Conservation (phyloP, 2,888 invertebrate genomes). For the Parochlus steinenii region DNA sequence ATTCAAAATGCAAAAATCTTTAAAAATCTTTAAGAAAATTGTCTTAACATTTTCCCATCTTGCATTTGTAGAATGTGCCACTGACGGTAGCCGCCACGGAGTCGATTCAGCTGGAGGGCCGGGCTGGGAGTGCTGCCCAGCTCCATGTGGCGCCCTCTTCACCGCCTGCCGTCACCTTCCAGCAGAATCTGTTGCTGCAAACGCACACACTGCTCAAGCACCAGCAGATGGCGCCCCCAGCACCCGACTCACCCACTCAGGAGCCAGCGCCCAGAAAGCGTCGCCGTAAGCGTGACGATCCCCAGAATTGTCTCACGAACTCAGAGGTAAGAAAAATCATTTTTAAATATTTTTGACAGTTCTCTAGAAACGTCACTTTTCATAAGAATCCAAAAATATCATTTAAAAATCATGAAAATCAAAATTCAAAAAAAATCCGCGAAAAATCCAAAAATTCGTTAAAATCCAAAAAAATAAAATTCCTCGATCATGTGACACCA, state of each 20-base stretch:
- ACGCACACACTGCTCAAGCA: slow-evolving; percentile 7
- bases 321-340: slow-evolving; percentile 23
- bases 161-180: slow-evolving; percentile 7
- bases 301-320: slow-evolving; percentile 38
- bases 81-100: slow-evolving; percentile 18
- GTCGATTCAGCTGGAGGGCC: slow-evolving; percentile 19
- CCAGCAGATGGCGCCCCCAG: slow-evolving; percentile 34
- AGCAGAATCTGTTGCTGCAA: slow-evolving; percentile 7
- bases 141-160: slow-evolving; percentile 13
- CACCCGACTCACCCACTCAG: slow-evolving; percentile 30
- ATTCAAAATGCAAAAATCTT: too few relatives aligned
- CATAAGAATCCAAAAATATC: slow-evolving; percentile 35
- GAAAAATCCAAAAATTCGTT: too few relatives aligned
- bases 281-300: slow-evolving; percentile 44
- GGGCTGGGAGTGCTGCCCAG: slow-evolving; percentile 18
- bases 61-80: slow-evolving; percentile 16
- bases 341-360: slow-evolving; percentile 37
- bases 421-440: slow-evolving; percentile 36
- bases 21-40: too few relatives aligned
- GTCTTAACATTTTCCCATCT: slow-evolving; percentile 8
- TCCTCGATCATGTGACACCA: too few relatives aligned
- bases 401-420: slow-evolving; percentile 30
- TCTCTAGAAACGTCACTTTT: too few relatives aligned
- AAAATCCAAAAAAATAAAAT: too few relatives aligned
- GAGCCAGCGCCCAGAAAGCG: slow-evolving; percentile 42